Conservation (phyloP, 2,797 vertebrate genomes). For the Melanogrammus aeglefinus region DNA sequence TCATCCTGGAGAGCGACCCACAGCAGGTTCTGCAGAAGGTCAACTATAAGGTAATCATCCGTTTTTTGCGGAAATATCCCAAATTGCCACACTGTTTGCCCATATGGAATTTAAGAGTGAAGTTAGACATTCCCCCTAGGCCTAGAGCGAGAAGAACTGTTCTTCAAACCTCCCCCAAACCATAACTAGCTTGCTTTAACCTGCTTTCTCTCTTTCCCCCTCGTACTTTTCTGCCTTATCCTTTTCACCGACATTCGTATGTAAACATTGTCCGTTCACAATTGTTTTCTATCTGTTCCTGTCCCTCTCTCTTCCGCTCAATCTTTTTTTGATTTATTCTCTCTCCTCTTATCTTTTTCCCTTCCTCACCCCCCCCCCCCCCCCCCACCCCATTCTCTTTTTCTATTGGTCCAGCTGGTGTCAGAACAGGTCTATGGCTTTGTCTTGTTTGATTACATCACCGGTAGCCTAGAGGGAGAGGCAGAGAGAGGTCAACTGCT, state of each 20-base stretch:
- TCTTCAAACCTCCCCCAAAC: neutral
- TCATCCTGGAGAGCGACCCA: constrained; percentile 91
- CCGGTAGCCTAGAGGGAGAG: constrained; percentile 72
- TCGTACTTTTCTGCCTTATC: neutral
- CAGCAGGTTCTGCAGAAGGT: constrained; percentile 90
- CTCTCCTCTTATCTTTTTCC: constrained; percentile 16
- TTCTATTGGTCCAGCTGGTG: constrained; percentile 60
- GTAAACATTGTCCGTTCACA: neutral
- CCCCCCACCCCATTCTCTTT: constrained; percentile 12
- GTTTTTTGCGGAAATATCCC: neutral
- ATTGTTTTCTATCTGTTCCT: neutral
- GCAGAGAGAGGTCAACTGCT: constrained; percentile 61
- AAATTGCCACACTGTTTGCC: neutral
- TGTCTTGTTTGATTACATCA: constrained; percentile 85
- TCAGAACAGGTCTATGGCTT: constrained; percentile 80
- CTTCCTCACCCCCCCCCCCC: constrained; percentile 23
- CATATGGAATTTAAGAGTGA: neutral
- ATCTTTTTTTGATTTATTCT: constrained; percentile 28
- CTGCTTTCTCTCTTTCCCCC: neutral
- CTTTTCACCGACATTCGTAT: neutral
- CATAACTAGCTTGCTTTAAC: neutral
- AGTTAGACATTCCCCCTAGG: neutral
- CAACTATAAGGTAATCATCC: constrained; percentile 82
- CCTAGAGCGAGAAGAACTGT: neutral
- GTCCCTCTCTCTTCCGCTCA: neutral